Evolutionary conservation across 2,797 vertebrate species (phyloP).

Genomic region (Capromys pilorides): DNA sequence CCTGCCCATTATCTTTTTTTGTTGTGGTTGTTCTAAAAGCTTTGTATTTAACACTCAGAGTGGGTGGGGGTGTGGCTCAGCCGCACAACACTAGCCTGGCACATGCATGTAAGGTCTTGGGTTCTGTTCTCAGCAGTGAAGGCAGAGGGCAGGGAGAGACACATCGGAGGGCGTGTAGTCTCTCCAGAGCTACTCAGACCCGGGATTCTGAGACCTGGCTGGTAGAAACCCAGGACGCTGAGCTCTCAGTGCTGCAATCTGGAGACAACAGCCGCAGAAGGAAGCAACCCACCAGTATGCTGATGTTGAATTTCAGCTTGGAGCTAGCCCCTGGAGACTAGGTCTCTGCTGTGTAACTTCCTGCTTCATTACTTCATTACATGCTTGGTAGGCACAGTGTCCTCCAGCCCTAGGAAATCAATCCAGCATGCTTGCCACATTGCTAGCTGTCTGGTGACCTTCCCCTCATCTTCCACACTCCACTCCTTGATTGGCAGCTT

Average conservation of each 20-base stretch:
- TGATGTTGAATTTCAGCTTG: not conserved
- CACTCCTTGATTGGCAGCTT: no score
- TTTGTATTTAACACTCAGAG: not conserved
- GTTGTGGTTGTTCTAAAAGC: not conserved
- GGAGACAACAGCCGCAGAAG: not conserved
- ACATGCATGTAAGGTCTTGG: not conserved
- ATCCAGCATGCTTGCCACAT: not conserved
- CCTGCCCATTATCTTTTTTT: no score
- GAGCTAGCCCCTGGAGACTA: not conserved
- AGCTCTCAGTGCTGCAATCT: no score
- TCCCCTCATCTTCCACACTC: not conserved
- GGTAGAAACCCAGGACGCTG: not conserved
- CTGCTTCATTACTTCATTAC: not conserved
- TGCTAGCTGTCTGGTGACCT: not conserved
- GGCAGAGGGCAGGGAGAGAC: not conserved
- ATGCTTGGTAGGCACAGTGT: rapidly evolving
- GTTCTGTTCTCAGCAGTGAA: not conserved
- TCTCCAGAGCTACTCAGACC: not conserved
- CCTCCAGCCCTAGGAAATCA: no score
- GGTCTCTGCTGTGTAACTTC: not conserved
- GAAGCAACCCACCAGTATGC: not conserved
- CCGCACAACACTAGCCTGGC: no score
- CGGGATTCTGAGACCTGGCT: not conserved
- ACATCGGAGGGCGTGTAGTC: not conserved
- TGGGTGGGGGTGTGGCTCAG: no score